A percentile compares a stretch with the other conserved stretches of the same genome.
phyloP scores from a whole-genome alignment of 1,140 invertebrate genomes.

The Trinorchestia longiramus region DNA sequence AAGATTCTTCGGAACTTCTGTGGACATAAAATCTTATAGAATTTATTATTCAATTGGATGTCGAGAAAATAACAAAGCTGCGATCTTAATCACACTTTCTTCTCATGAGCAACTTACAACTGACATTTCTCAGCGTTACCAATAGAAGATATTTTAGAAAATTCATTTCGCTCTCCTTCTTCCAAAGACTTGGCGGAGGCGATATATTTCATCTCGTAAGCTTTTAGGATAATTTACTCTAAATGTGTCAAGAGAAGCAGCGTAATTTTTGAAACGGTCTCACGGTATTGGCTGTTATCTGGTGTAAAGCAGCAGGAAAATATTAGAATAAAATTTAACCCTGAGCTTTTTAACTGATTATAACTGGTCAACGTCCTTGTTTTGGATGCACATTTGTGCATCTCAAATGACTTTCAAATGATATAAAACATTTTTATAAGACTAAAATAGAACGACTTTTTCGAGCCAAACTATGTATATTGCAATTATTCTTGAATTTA shows the following conservation, averaged over 20 bases:
- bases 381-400: too few species aligned
- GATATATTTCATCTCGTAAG: not conserved
- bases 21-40: not conserved
- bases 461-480: too few species aligned
- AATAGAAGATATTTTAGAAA: not conserved
- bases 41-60: not conserved
- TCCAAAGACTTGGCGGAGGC: not conserved
- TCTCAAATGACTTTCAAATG: too few species aligned
- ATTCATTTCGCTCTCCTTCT: not conserved
- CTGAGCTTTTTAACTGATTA: not conserved
- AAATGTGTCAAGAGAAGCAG: not conserved
- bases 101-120: not conserved
- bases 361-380: too few species aligned
- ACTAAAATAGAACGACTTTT: too few species aligned
- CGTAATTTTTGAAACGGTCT: not conserved
- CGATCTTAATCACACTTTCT: too few species aligned
- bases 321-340: not conserved
- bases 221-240: not conserved
- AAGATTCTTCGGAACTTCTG: not conserved
- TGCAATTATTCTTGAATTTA: too few species aligned
- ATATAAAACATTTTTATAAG: too few species aligned
- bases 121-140: not conserved
- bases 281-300: not conserved
- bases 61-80: not conserved
- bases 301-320: not conserved